Conservation (phyloP, 2,113 vertebrate genomes). For the Megaceryle maxima region DNA sequence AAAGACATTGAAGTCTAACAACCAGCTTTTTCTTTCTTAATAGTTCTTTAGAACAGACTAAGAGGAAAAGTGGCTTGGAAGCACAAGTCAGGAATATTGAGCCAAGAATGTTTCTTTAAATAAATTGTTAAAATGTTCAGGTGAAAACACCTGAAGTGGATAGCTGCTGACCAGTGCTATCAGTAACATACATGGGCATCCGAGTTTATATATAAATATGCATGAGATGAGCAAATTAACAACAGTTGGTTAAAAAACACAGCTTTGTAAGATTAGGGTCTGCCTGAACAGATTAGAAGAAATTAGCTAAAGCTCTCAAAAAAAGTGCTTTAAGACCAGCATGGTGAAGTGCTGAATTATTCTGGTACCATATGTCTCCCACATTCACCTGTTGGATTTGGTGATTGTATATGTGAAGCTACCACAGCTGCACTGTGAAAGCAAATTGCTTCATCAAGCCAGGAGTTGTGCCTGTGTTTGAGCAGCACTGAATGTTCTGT, state of each 20-base stretch:
- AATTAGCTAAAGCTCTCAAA: background rate
- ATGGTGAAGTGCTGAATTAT: background rate
- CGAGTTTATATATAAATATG: background rate
- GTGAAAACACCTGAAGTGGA: background rate
- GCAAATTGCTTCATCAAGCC: background rate
- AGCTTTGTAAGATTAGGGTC: background rate
- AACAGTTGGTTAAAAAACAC: background rate
- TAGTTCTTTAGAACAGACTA: background rate
- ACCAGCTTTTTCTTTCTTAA: background rate
- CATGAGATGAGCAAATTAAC: background rate
- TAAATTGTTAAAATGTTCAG: background rate
- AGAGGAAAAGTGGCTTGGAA: background rate
- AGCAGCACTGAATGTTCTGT: conserved; percentile 28
- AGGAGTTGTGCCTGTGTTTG: background rate
- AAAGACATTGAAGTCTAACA: conserved; percentile 2
- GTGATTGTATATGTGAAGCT: background rate
- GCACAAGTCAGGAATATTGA: background rate
- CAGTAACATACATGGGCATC: background rate
- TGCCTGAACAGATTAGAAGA: background rate
- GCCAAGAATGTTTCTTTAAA: background rate
- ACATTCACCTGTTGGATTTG: background rate
- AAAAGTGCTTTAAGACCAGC: background rate
- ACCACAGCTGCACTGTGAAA: background rate
- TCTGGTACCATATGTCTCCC: background rate
- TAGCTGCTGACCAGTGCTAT: background rate